These are phyloP conservation scores for Pseudanteris insignis DNA, from an alignment of 2,888 invertebrate species.

Conservation along the genomic window DNA sequence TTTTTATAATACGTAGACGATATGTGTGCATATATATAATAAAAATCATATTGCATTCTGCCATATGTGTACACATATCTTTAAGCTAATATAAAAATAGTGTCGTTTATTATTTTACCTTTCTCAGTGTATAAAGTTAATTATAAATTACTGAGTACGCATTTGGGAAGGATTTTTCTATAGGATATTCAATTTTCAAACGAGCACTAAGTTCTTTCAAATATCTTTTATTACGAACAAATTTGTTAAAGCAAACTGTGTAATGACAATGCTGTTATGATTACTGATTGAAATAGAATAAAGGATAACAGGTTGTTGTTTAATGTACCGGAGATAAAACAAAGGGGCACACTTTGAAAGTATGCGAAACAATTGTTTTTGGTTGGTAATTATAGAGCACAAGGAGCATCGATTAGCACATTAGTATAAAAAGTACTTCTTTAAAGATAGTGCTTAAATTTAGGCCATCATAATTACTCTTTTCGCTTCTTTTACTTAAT, in stretches of 20 bases:
- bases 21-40: no score
- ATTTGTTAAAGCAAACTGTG: slow-evolving; percentile 65
- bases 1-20: no score
- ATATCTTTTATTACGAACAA: slow-evolving; percentile 63
- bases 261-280: slow-evolving; percentile 44
- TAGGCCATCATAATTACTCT: slow-evolving; percentile 55
- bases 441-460: slow-evolving; percentile 62
- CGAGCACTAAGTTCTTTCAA: no score
- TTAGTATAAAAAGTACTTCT: slow-evolving; percentile 66
- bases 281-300: slow-evolving; percentile 45
- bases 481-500: slow-evolving; percentile 5
- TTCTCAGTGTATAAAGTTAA: no score
- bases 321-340: slow-evolving; percentile 37
- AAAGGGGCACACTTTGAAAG: slow-evolving; percentile 13
- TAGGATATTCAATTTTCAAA: no score
- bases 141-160: no score
- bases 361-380: slow-evolving; percentile 29
- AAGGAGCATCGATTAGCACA: slow-evolving; percentile 56
- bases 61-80: no score
- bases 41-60: no score
- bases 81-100: no score
- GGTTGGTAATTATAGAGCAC: slow-evolving; percentile 20
- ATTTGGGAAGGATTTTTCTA: no score
- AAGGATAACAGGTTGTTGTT: slow-evolving; percentile 32
- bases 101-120: no score